Base-by-base conservation (phyloP, 2,113 vertebrate genomes). In the Bambusicola thoracicus region DNA sequence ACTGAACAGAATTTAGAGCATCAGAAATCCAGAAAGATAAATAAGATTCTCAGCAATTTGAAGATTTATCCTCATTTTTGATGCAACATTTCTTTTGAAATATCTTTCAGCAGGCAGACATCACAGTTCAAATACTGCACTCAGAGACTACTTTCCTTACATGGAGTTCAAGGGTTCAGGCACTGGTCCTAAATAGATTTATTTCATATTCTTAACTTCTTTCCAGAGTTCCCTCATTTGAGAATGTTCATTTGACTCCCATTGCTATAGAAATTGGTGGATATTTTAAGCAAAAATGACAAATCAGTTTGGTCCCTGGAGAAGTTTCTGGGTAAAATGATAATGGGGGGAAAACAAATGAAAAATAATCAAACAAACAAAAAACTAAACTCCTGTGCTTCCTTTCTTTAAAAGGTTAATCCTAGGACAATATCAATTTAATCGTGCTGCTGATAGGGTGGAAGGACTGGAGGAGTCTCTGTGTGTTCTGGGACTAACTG, bases 371-470 rank as follows among this genome's bases (percentile, higher is more conserved):
- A 6, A 13, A 41, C 11, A 29, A 8, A 1, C 19, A 27, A n/a
- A 29, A 25, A 44, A 32, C 16, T 40, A 53, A 40, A 6, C 15
- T 3, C 4, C 7, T 3, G 34, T 43, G 4, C 78, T 70, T 38
- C 6, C 48, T 70, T 90, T 68, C 25, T 29, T 63, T 29, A 63
- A 61, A 17, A 1, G 0, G 3, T 29, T 87, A 17, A 61, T 58
- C 2, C 21, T 10, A 24, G 21, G 13, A 7, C 3, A 67, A 4
- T 34, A 49, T 32, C 32, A 62, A 9, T 49, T 85, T 11, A 87
- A 2, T 25, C 11, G 7, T 34, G 7, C 1, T 49, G 16, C 2
- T 30, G 61, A 13, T 1, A 84, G 11, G 2, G 5, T 38, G 16
- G 55, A 53, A 75, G 15, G 5, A 8, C 14, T 87, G 27, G 18